Base-by-base conservation (phyloP, 1,140 invertebrate species). In the Cyclina sinensis region DNA sequence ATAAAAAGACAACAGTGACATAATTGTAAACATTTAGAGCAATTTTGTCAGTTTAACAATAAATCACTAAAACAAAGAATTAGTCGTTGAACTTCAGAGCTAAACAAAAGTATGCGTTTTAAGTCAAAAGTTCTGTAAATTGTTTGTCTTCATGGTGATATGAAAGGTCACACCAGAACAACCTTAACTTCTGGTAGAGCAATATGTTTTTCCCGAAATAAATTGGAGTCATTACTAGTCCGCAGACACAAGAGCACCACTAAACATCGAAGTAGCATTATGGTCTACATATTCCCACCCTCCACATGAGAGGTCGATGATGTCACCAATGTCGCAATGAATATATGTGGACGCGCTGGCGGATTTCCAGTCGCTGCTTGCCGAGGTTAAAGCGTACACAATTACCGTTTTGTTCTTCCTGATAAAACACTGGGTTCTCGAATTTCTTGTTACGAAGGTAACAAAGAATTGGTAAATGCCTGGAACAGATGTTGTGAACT, bases 201-300 rank as follows among this genome's bases (percentile, higher is more conserved):
- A n/a, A n/a, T n/a, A n/a, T n/a, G n/a, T n/a, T n/a, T n/a, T n/a
- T n/a, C n/a, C n/a, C n/a, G n/a, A n/a, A n/a, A n/a, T n/a, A n/a
- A n/a, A n/a, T n/a, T n/a, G n/a, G n/a, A n/a, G n/a, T n/a, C n/a
- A n/a, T n/a, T n/a, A n/a, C 27, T 78, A 80, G 35, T 80, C 78
- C 30, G 48, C 30, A 3, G 18, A 54, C 3, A 80, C 35, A 30
- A 80, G 35, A 7, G 79, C 79, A 5, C 79, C 79, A 16, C 48
- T 62, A 37, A 81, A 81, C 54, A 81, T 65, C 18, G 78, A 37
- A 4, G 78, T 54, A 12, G 78, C 78, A 57, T 80, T 80, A 32
- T 80, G 78, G 32, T 80, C 78, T 1, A 80, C 78, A 48, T 80
- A 80, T 35, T 80, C 30, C 79, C 79, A 81, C 14, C 80, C 80